Evolutionary conservation across 2,113 vertebrate genomes (phyloP).

Genomic region (Hylia prasina): DNA sequence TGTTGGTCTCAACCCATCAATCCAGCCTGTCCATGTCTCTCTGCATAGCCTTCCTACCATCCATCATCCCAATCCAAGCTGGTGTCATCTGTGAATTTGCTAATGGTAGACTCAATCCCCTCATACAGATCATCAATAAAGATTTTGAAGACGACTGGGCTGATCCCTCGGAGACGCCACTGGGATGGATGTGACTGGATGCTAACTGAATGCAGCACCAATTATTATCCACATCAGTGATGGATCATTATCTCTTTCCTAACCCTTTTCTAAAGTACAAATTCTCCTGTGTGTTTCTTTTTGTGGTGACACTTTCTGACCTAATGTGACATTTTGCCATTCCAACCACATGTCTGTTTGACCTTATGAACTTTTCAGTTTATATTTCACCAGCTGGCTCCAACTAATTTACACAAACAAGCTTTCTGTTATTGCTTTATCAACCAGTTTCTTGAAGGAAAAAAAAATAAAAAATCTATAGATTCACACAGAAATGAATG

Average conservation of each 20-base stretch:
- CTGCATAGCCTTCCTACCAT: background rate
- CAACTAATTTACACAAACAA: background rate
- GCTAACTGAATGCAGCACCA: background rate
- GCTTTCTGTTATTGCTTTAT: background rate
- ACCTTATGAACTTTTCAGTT: background rate
- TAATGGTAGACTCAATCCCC: too few relatives aligned
- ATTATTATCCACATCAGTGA: background rate
- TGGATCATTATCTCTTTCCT: background rate
- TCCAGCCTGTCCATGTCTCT: background rate
- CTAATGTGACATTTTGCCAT: background rate
- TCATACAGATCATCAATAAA: background rate
- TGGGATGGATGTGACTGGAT: background rate
- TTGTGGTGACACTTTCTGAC: background rate
- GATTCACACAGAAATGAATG: background rate
- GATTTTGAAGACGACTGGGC: background rate
- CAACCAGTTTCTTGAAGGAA: background rate
- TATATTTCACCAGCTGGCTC: background rate
- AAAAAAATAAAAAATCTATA: background rate
- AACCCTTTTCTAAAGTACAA: background rate
- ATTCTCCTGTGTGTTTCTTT: background rate
- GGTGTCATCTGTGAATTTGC: rapidly evolving
- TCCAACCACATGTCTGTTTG: background rate
- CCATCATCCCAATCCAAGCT: background rate
- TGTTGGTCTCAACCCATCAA: background rate
- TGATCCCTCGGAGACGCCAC: background rate